Evolutionary conservation across 2,888 invertebrate species (phyloP).

Genomic region (Leptinotarsa rubiginosa): DNA sequence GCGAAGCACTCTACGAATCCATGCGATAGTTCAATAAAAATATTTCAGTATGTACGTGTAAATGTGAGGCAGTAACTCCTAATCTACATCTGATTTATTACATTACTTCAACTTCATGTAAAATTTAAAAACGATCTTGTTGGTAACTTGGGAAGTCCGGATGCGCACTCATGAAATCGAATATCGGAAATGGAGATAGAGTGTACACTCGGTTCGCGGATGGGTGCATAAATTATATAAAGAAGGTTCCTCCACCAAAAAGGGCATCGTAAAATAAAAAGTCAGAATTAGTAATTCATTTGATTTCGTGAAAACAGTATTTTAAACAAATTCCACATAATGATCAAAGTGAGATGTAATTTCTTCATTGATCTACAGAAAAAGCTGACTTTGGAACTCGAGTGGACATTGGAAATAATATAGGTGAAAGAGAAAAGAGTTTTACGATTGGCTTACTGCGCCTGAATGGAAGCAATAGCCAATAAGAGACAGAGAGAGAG

Average conservation of each 20-base stretch:
- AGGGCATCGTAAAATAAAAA: no score
- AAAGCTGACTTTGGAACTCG: no score
- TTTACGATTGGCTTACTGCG: no score
- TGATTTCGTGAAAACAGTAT: not conserved
- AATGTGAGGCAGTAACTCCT: constrained; percentile 55
- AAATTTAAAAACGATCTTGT: constrained; percentile 59
- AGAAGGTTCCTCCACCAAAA: not conserved
- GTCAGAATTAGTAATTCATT: not conserved
- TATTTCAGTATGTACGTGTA: constrained; percentile 40
- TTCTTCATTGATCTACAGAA: no score
- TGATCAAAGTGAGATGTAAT: no score
- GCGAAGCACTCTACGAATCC: constrained; percentile 1
- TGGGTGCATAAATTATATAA: constrained; percentile 1
- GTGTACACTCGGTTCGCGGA: not conserved
- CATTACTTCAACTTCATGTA: constrained; percentile 55
- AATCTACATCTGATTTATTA: constrained; percentile 59
- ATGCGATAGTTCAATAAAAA: constrained; percentile 28
- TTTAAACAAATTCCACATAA: no score
- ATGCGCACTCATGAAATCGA: constrained; percentile 45
- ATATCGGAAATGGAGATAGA: constrained; percentile 32
- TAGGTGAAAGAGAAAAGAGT: no score
- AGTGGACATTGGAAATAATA: no score
- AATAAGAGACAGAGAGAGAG: no score
- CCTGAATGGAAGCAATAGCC: no score
- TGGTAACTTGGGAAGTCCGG: constrained; percentile 51